phyloP scores from a whole-genome alignment of 2,888 invertebrate species.

The Drosophila tanythrix region DNA sequence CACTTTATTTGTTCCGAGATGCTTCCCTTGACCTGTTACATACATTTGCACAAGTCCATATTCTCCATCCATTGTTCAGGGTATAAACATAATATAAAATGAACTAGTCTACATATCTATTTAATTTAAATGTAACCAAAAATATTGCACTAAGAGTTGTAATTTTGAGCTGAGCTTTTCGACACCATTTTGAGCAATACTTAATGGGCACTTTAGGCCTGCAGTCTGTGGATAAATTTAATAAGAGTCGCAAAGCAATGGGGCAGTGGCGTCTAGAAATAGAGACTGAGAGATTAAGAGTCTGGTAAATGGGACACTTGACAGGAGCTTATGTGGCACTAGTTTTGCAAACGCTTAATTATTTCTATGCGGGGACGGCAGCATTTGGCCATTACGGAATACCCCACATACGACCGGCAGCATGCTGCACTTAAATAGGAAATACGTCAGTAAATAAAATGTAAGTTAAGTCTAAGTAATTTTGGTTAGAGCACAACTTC shows the following conservation, averaged over 20 bases:
- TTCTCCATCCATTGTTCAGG: not conserved
- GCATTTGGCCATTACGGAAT: not conserved
- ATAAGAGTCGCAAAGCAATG: slow-evolving; percentile 2
- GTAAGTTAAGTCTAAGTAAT: slow-evolving; percentile 25
- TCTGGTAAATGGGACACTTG: slow-evolving; percentile 50
- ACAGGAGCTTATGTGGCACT: slow-evolving; percentile 64
- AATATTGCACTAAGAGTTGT: slow-evolving; percentile 36
- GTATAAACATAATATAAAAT: not conserved
- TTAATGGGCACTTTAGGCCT: slow-evolving; percentile 68
- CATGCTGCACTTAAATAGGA: slow-evolving; percentile 50
- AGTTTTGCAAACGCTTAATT: slow-evolving; percentile 66
- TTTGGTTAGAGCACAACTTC: not conserved
- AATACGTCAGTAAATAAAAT: slow-evolving; percentile 42
- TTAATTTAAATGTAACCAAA: not conserved
- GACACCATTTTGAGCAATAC: slow-evolving; percentile 50
- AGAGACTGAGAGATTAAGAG: not conserved
- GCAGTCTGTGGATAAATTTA: slow-evolving; percentile 51
- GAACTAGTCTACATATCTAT: not conserved
- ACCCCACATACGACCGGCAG: not conserved
- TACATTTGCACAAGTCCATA: not conserved
- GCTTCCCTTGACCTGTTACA: not conserved
- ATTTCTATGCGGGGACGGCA: slow-evolving; percentile 7
- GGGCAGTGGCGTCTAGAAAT: not conserved
- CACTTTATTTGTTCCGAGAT: not conserved
- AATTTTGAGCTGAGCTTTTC: slow-evolving; percentile 60